Evolutionary conservation across 2,113 vertebrate genomes (phyloP).

Genomic region (Trematocara stigmaticum): DNA sequence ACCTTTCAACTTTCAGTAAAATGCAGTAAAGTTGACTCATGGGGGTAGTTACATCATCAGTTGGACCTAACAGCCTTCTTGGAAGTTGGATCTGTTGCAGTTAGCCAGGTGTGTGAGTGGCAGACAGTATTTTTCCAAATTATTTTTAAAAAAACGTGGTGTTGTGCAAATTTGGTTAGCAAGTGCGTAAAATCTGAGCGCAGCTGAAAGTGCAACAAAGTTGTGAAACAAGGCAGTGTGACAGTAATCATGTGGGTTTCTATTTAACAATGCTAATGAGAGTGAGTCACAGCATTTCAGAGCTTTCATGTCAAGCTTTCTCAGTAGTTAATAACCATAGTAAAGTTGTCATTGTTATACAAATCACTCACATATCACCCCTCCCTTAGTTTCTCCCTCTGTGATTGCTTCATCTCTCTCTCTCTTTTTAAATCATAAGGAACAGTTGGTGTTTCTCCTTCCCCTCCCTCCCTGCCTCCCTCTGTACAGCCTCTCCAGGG

Average conservation of each 20-base stretch:
- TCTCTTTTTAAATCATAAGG: not conserved
- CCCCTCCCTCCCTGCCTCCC: not conserved
- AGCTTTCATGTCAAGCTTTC: not conserved
- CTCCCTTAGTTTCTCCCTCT: not conserved
- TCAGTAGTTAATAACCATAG: not conserved
- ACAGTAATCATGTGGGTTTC: not conserved
- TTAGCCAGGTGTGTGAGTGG: not conserved
- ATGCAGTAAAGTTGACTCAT: not conserved
- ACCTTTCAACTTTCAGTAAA: not conserved
- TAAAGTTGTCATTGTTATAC: not conserved
- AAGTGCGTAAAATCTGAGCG: not conserved
- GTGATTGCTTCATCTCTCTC: conserved; percentile 6
- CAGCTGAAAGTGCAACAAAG: not conserved
- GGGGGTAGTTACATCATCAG: not conserved
- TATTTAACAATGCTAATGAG: not conserved
- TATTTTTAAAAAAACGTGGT: accelerated
- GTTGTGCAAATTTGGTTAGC: not conserved
- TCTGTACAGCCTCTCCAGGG: not conserved
- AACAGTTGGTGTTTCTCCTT: not conserved
- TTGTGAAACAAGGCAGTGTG: not conserved
- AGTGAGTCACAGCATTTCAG: not conserved
- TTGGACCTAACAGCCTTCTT: not conserved
- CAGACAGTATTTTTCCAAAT: not conserved
- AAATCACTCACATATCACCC: not conserved
- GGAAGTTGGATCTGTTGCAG: not conserved